phyloP scores from a whole-genome alignment of 1,140 invertebrate species.

The Caenorhabditis remanei region DNA sequence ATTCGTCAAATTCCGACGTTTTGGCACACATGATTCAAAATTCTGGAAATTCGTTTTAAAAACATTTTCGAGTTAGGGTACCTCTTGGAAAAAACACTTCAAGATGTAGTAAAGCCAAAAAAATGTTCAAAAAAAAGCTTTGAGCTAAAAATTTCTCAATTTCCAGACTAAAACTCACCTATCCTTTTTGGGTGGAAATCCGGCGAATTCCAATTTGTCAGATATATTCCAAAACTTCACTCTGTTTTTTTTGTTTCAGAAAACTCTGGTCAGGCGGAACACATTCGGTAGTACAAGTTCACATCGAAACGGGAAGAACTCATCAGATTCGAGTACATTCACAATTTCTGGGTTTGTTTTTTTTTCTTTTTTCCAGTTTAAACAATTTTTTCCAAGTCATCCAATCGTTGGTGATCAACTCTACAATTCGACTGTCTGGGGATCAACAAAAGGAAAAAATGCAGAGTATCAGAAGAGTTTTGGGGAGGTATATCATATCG shows the following conservation, averaged over 20 bases:
- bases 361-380: constrained; percentile 14
- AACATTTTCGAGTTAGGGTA: too few species aligned
- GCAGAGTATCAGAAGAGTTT: constrained; percentile 91
- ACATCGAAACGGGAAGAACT: constrained; percentile 92
- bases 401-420: constrained; percentile 96
- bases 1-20: too few species aligned
- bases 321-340: constrained; percentile 99
- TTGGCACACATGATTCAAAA: too few species aligned
- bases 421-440: constrained; percentile 93
- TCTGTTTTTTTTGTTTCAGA: constrained; percentile 31
- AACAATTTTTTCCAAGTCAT: constrained; percentile 82
- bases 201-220: too few species aligned
- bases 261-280: constrained; percentile 84
- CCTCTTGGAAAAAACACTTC: too few species aligned
- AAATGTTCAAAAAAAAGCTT: too few species aligned
- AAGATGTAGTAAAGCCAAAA: too few species aligned
- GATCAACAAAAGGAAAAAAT: constrained; percentile 90
- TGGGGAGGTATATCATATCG: too few species aligned
- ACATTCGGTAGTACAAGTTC: constrained; percentile 91
- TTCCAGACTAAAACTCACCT: too few species aligned
- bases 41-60: too few species aligned
- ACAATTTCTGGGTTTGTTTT: constrained; percentile 88
- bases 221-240: not conserved
- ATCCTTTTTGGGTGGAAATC: too few species aligned
- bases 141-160: too few species aligned